These are phyloP conservation scores for Enchytraeus crypticus DNA, from an alignment of 2,888 invertebrate genomes.

Conservation along the genomic window DNA sequence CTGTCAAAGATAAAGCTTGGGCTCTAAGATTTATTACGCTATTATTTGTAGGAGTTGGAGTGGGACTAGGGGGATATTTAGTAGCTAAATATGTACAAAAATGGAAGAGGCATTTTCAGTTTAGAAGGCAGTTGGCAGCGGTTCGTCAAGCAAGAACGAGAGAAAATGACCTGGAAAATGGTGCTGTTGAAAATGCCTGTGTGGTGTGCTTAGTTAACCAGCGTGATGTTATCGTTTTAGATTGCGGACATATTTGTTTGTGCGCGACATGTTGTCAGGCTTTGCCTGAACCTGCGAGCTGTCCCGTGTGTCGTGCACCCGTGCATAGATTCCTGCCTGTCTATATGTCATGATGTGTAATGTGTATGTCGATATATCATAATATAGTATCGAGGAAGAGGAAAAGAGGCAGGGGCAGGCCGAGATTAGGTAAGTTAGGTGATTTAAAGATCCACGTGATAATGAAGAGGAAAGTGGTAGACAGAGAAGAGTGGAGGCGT, in stretches of 20 bases:
- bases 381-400: no score
- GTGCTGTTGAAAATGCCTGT: conserved; percentile 53
- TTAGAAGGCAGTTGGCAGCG: not conserved
- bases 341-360: conserved; percentile 57
- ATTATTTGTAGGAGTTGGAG: conserved; percentile 55
- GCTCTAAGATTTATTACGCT: conserved; percentile 52
- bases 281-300: conserved; percentile 56
- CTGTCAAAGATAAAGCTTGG: conserved; percentile 63
- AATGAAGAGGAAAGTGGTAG: no score
- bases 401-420: no score
- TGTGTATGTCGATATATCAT: no score
- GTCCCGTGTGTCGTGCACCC: conserved; percentile 69
- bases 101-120: conserved; percentile 13
- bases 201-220: conserved; percentile 78
- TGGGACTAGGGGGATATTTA: conserved; percentile 54
- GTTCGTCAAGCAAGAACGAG: not conserved
- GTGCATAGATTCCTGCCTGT: conserved; percentile 67
- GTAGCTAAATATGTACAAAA: conserved; percentile 50
- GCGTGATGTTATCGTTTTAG: conserved; percentile 74
- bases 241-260: conserved; percentile 81
- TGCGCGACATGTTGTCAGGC: conserved; percentile 75
- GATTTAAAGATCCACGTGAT: no score
- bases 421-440: no score
- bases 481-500: no score
- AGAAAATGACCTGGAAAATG: not conserved